Base-by-base conservation (phyloP, 2,113 vertebrate genomes). In the Psephotus haematonotus region DNA sequence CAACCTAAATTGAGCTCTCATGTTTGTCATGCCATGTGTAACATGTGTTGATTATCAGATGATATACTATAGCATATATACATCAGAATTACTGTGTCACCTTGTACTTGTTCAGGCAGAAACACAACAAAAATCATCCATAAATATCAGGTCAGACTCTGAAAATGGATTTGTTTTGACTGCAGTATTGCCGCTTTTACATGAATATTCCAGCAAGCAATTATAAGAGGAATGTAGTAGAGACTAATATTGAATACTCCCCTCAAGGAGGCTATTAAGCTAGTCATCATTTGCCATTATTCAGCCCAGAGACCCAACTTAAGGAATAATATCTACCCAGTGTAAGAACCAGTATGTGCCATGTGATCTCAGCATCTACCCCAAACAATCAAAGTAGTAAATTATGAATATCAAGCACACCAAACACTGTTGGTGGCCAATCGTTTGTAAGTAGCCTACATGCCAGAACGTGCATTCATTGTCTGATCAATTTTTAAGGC, bases 161-260 rank as follows among this genome's bases (percentile, higher is more conserved):
- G 72, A 93, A 72, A 91, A 93, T 86, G 28, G 69, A 91, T 95
- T 92, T 94, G 86, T 87, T 96, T 89, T 87, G 83, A 82, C 88
- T 95, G 70, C 62, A 92, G 31, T 63, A 70, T 12, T 72, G 62
- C n/a, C 23, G 24, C 17, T 93, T 84, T 76, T 93, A 64, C 82
- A 84, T 55, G 41, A 87, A 84, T 92, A 94, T 64, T 90, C 80
- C 77, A 87, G 83, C n/a, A 94, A 96, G 81, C 31, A 92, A 89
- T 92, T 91, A 76, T 23, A 79, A 71, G 9, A 59, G 83, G 33
- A 95, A 94, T 72, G 72, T 28, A 95, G 39, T 24, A 72, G 62
- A 93, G 52, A 90, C 11, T 33, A 76, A 64, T n/a, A 69, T 49
- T 67, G 16, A 95, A 79, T 79, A 46, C 25, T 84, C 69, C 33